Base-by-base conservation (phyloP, 1,140 invertebrate species). In the Diorhabda sublineata region DNA sequence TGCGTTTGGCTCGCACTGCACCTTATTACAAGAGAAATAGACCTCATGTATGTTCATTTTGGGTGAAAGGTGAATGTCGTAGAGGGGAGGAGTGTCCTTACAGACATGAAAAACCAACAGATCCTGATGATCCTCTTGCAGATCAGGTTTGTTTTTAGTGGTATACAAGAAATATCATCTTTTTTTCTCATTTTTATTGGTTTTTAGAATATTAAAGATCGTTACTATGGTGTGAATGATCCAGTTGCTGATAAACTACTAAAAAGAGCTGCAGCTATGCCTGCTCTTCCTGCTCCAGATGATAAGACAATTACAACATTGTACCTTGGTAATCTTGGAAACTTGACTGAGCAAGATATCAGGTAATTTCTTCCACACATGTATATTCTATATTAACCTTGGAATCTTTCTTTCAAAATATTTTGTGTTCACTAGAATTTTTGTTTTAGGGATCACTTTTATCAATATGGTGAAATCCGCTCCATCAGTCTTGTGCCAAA, bases 21-120 rank as follows among this genome's bases (percentile, higher is more conserved):
- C 98, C 98, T 0, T 99, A 99, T 81, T 99, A 99, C 78, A 99
- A 99, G 79, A 84, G 98, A 62, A 99, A 99, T 80, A 86, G 96
- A 74, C 97, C 98, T 0, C 98, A 99, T 82, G 98, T 99, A 59
- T 99, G 98, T 82, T 99, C 97, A 0, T 99, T 99, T 82, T 99
- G 97, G 96, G 97, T 99, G 0, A 99, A 99, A 84, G 98, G 98
- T 2, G 98, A 99, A 82, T 99, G 98, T 82, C 92, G 97, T 79
- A 86, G 98, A 82, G 98, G 98, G 9, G 98, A 99, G 84, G 98
- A 99, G 80, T 99, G 98, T 85, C 98, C 98, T 0, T 99, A 99
- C 81, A 68, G 98, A 41, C 98, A 99, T 79, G 98, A 99, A 80
- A 98, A 98, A 78, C 98, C 98, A 2, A 98, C 96, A 26, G 98